Evolutionary conservation across 2,888 invertebrate genomes (phyloP).

Genomic region (Dynastes hyllus): DNA sequence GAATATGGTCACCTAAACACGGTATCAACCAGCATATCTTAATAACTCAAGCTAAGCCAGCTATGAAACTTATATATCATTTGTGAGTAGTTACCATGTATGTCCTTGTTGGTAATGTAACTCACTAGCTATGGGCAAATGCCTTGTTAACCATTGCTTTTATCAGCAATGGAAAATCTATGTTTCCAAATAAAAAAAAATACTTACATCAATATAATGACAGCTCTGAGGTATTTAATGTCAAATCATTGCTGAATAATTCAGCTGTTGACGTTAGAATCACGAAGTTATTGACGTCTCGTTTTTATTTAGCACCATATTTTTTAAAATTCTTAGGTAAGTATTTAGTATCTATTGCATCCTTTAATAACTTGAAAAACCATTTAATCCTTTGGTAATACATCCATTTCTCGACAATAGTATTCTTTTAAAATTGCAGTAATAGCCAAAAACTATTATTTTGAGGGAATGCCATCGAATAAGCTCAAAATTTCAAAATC

Average conservation of each 20-base stretch:
- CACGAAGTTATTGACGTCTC: neutral
- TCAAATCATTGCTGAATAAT: neutral
- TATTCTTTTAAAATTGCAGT: neutral
- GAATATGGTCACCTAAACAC: too few relatives aligned
- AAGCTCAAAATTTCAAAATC: conserved; percentile 2
- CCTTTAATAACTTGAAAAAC: neutral
- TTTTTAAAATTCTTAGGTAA: conserved; percentile 1
- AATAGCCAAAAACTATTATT: neutral
- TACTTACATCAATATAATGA: neutral
- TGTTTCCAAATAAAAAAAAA: neutral
- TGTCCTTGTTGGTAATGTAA: too few relatives aligned
- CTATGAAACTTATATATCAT: too few relatives aligned
- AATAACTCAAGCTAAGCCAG: too few relatives aligned
- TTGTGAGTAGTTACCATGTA: too few relatives aligned
- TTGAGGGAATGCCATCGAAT: neutral
- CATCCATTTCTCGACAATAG: neutral
- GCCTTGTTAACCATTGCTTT: too few relatives aligned
- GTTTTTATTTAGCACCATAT: neutral
- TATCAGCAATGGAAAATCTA: neutral
- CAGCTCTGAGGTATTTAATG: neutral
- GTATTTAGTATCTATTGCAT: neutral
- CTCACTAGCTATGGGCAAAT: too few relatives aligned
- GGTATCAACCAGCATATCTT: too few relatives aligned
- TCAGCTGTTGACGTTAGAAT: neutral
- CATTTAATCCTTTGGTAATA: neutral